Conservation (phyloP, 53 echinoderm and acorn worm species). For the Temnopleurus reevesii region DNA sequence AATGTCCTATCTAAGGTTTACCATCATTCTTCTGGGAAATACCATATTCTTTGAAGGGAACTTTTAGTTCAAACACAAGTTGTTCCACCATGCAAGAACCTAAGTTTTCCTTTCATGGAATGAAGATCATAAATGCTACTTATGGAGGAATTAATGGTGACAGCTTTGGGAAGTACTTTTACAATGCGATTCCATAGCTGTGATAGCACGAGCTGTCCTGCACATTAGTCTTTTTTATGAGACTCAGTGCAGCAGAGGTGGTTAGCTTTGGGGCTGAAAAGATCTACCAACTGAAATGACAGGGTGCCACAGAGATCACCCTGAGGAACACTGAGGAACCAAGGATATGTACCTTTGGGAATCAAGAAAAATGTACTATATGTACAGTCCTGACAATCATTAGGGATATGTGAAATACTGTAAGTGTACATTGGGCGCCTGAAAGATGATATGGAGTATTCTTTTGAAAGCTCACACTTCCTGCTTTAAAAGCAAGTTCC, state of each 20-base stretch:
- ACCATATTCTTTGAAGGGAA: background rate
- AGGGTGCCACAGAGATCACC: background rate
- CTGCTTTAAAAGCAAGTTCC: background rate
- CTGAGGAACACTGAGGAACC: background rate
- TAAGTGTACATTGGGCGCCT: background rate
- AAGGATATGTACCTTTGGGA: background rate
- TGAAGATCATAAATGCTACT: background rate
- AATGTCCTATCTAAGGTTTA: background rate
- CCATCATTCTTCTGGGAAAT: background rate
- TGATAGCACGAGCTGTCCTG: background rate
- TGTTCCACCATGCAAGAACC: background rate
- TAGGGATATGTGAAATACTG: background rate
- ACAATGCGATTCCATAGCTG: background rate
- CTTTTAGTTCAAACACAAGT: background rate
- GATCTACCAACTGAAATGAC: background rate
- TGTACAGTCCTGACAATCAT: background rate
- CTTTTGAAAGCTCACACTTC: background rate
- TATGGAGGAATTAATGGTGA: background rate
- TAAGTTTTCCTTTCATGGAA: background rate
- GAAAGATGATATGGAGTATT: background rate
- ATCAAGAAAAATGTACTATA: background rate
- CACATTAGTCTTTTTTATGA: background rate
- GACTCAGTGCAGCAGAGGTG: background rate
- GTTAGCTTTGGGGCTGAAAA: background rate
- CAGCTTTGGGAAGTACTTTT: background rate